Base-by-base conservation (phyloP, 2,797 vertebrate genomes). In the Parambassis ranga region DNA sequence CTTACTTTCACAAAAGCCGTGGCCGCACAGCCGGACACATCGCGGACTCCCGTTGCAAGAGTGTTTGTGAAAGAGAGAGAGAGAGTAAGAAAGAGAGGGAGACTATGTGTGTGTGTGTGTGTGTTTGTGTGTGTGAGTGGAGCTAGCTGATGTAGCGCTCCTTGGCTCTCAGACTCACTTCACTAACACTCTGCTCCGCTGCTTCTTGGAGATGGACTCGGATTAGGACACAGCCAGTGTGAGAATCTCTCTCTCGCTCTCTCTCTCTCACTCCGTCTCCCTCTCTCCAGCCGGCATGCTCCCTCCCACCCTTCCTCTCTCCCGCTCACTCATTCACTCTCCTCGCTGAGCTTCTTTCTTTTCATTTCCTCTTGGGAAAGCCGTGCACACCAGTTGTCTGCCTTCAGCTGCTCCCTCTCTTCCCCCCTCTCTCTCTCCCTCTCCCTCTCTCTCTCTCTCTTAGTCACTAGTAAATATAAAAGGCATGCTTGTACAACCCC, bases 381-480 rank as follows among this genome's bases (percentile, higher is more conserved):
- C 90, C 79, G 83, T 81, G 79, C 86, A 89, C 89, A 91, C 86
- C 81, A 84, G 89, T 91, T 90, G 90, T 91, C 87, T 89, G 87
- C 84, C 87, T 85, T 85, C 85, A 90, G 88, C 89, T 90, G 82
- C 82, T 82, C 88, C 44, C 83, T 68, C 81, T 38, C 84, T 37
- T 66, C 27, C 59, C 49, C 76, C 44, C 71, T 64, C 73, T 50
- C 73, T 61, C 71, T 39, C 81, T 52, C 83, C 51, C 82, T 39
- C 76, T 36, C 67, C 15, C 56, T 37, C 53, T 19, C 78, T 33
- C 79, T 58, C 79, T 33, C 79, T 49, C 66, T 77, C 82, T 68
- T 76, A 88, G 85, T 89, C 86, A 87, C 90, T 92, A 91, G 91
- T 92, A 93, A 92, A 93, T 93, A 93, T 93, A 93, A 93, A 92